phyloP scores from a whole-genome alignment of 1,140 invertebrate species.

The Drosophila subpulchrella region DNA sequence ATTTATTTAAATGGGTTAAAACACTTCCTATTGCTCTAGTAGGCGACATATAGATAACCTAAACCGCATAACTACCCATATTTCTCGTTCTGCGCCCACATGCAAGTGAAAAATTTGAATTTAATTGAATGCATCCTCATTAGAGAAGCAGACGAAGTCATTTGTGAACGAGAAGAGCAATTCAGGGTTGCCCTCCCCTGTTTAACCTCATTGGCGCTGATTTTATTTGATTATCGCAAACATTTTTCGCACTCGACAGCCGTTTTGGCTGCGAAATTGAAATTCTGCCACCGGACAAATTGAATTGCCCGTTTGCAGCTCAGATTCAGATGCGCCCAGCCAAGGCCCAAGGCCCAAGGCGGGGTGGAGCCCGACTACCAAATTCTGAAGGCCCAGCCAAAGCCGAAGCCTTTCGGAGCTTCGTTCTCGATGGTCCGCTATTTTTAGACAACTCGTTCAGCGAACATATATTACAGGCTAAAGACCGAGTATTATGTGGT shows the following conservation, averaged over 20 bases:
- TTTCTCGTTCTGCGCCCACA: constrained; percentile 16
- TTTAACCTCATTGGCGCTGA: constrained; percentile 45
- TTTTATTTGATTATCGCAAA: constrained; percentile 47
- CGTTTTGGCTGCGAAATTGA: constrained; percentile 25
- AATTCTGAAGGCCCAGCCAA: background rate
- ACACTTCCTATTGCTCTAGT: background rate
- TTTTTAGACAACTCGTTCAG: constrained; percentile 24
- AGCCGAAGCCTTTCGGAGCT: background rate
- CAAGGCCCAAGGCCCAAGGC: constrained; percentile 25
- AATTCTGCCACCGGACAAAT: constrained; percentile 24
- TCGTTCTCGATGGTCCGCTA: constrained; percentile 11
- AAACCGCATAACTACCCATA: constrained; percentile 5
- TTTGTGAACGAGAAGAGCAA: constrained; percentile 24
- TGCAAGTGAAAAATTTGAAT: constrained; percentile 42
- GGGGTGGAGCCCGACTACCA: background rate
- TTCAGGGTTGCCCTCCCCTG: constrained; percentile 36
- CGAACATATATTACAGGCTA: constrained; percentile 27
- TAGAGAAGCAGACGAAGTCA: constrained; percentile 37
- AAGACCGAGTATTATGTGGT: constrained; percentile 14
- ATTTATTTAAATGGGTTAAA: background rate
- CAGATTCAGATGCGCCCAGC: background rate
- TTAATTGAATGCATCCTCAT: constrained; percentile 50
- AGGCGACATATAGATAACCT: background rate
- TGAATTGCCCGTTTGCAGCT: constrained; percentile 30
- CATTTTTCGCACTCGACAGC: constrained; percentile 36